These are phyloP conservation scores for Eriosoma lanigerum DNA, from an alignment of 1,140 invertebrate species.

Conservation along the genomic window DNA sequence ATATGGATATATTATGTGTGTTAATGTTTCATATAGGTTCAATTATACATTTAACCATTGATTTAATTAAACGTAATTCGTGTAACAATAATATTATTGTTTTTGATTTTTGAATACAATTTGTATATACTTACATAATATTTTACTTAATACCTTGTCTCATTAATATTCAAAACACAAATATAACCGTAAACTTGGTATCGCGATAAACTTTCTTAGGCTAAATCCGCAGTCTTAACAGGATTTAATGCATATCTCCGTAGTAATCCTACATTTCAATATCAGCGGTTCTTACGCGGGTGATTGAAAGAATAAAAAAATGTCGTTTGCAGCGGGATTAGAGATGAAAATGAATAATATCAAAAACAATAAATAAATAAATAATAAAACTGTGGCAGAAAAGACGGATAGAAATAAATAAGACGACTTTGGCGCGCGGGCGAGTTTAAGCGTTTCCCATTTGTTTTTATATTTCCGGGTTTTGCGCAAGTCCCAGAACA, in stretches of 20 bases:
- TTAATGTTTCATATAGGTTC: no score
- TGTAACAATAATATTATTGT: constrained; percentile 8
- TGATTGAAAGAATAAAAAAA: constrained; percentile 6
- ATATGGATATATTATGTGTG: no score
- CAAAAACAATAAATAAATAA: not conserved
- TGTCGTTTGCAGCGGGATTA: not conserved
- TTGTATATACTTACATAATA: not conserved
- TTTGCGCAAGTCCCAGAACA: constrained; percentile 48
- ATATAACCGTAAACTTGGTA: constrained; percentile 7
- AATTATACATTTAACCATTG: no score
- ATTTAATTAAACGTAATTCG: no score
- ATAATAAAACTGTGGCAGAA: not conserved
- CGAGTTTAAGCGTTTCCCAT: constrained; percentile 47
- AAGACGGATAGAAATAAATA: constrained; percentile 35
- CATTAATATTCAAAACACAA: constrained; percentile 27
- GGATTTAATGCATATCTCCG: constrained; percentile 21
- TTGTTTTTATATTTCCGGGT: constrained; percentile 49
- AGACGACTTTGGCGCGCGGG: constrained; percentile 1
- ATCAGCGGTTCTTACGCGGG: not conserved
- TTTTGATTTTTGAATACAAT: not conserved
- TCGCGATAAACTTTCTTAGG: constrained; percentile 23
- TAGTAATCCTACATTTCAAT: constrained; percentile 42
- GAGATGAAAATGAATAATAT: not conserved
- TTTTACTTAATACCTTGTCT: not conserved
- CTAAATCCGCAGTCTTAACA: constrained; percentile 34